Conservation (phyloP, 2,888 invertebrate species). For the Laothoe populi region DNA sequence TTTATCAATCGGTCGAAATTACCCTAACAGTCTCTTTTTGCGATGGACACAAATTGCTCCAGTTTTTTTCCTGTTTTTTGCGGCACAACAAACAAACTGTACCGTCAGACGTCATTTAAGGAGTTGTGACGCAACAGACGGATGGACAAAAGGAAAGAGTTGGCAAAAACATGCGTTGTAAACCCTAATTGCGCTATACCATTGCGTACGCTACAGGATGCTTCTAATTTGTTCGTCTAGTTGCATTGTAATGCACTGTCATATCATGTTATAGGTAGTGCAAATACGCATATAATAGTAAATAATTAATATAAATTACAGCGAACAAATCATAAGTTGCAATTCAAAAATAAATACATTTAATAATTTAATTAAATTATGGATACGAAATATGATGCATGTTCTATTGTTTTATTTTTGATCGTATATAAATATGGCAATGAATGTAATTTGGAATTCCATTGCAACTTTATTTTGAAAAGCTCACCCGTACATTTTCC, state of each 20-base stretch:
- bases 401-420: too few species aligned
- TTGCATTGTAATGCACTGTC: constrained; percentile 1
- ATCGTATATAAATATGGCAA: too few species aligned
- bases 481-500: neutral
- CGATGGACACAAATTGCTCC: constrained; percentile 56
- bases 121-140: constrained; percentile 53
- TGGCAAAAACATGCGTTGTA: constrained; percentile 63
- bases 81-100: constrained; percentile 60
- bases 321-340: too few species aligned
- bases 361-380: too few species aligned
- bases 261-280: neutral
- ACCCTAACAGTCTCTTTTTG: constrained; percentile 45
- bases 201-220: constrained; percentile 55
- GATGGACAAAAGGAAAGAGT: constrained; percentile 57
- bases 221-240: constrained; percentile 28
- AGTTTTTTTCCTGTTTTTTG: constrained; percentile 59
- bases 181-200: constrained; percentile 53
- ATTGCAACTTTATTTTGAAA: too few species aligned
- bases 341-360: too few species aligned
- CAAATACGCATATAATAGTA: neutral
- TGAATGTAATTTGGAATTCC: too few species aligned
- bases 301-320: too few species aligned
- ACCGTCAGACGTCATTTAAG: constrained; percentile 39
- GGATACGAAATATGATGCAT: too few species aligned
- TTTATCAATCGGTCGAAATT: constrained; percentile 44